phyloP scores from a whole-genome alignment of 2,797 vertebrate species.

The Pristis pectinata region DNA sequence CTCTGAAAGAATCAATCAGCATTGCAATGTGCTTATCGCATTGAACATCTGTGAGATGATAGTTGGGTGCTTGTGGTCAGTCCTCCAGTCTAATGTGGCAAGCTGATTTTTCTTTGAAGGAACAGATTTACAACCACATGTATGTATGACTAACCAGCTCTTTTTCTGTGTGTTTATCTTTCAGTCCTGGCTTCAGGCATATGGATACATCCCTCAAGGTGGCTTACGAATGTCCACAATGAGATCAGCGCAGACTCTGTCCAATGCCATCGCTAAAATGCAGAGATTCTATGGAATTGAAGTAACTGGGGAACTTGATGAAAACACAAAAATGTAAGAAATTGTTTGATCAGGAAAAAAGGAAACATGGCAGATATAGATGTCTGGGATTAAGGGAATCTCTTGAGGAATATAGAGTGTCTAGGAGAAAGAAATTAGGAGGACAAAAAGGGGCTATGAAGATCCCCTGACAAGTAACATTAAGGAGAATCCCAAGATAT shows the following conservation, averaged over 20 bases:
- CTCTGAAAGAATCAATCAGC: neutral
- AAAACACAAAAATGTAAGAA: constrained; percentile 69
- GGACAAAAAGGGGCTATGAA: no score
- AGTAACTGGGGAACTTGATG: constrained; percentile 73
- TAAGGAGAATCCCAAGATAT: no score
- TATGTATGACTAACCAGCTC: neutral
- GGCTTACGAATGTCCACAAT: constrained; percentile 88
- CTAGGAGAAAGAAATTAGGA: no score
- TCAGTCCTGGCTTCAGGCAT: constrained; percentile 80
- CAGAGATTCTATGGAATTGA: constrained; percentile 84
- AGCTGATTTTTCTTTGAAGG: neutral
- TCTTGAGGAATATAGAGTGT: no score
- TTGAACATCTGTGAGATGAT: neutral
- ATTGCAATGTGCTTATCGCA: neutral
- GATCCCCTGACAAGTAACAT: no score
- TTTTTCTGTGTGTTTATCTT: neutral
- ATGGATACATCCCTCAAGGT: constrained; percentile 78
- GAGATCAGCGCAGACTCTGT: constrained; percentile 81
- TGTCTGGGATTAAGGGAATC: no score
- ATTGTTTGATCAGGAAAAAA: neutral
- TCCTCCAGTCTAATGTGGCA: neutral
- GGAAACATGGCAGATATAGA: no score
- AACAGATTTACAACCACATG: neutral
- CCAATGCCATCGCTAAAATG: constrained; percentile 79
- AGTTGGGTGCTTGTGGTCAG: no score